phyloP scores from a whole-genome alignment of 1,140 invertebrate genomes.

The Calliphora vicina region DNA sequence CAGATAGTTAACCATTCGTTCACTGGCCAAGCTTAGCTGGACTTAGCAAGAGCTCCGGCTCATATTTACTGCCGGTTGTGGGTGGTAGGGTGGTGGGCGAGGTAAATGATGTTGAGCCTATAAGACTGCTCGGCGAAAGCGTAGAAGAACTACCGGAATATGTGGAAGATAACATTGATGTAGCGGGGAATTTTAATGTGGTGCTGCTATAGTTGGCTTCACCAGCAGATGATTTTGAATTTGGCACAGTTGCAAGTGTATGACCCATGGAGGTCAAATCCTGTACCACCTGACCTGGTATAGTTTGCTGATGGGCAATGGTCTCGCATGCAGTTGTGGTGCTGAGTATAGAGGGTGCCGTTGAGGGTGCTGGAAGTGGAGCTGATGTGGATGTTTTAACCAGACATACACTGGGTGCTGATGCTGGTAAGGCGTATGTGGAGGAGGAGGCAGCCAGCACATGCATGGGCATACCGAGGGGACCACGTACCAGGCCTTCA shows the following conservation, averaged over 20 bases:
- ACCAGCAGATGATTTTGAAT: neutral
- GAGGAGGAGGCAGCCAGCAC: slow-evolving; percentile 48
- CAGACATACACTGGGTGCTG: slow-evolving; percentile 21
- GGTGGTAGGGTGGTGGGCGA: slow-evolving; percentile 27
- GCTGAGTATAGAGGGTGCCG: slow-evolving; percentile 36
- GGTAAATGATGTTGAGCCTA: slow-evolving; percentile 12
- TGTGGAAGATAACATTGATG: slow-evolving; percentile 42
- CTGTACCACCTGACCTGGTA: slow-evolving; percentile 52
- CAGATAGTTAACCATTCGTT: neutral
- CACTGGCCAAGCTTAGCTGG: slow-evolving; percentile 62
- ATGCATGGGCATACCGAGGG: slow-evolving; percentile 50
- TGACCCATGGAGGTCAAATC: slow-evolving; percentile 24
- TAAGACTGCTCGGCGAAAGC: slow-evolving; percentile 23
- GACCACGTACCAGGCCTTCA: slow-evolving; percentile 50
- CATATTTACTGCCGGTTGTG: slow-evolving; percentile 49
- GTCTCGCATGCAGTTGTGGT: slow-evolving; percentile 19
- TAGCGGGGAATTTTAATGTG: slow-evolving; percentile 38
- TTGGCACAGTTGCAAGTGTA: neutral
- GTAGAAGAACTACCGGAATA: slow-evolving; percentile 36
- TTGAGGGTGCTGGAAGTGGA: slow-evolving; percentile 38
- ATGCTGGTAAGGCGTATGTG: slow-evolving; percentile 44
- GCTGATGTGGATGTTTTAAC: slow-evolving; percentile 13
- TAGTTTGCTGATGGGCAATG: slow-evolving; percentile 32
- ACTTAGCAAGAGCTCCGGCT: slow-evolving; percentile 61
- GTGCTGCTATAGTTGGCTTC: neutral